Evolutionary conservation across 2,797 vertebrate genomes (phyloP), one percentile per base, ranked within the genome.

Genomic region (Clamator glandarius): DNA sequence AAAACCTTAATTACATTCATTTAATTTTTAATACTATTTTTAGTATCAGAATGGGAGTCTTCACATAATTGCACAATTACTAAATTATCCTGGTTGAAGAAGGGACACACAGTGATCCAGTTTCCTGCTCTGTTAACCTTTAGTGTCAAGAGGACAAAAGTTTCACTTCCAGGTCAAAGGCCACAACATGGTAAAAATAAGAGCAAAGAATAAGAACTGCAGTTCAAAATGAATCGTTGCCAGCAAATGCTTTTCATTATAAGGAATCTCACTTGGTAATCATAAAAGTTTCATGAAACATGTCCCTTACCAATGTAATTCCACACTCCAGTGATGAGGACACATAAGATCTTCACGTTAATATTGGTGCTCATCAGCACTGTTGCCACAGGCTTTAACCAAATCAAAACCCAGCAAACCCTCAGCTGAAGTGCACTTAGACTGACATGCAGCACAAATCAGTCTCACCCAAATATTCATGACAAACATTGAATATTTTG

Each of bases 111-210:
- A 87, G 86, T 97, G 98, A 98, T 98, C 98, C 76, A 89, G 98
- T 98, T 99, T 99, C 99, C 99, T 99, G 99, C 98, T 98, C 98
- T 95, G 94, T 98, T 99, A 98, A 99, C 99, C 99, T 98, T 97
- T 98, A 97, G 98, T 98, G 98, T 98, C 97, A 98, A 97, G 84
- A 97, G 97, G 97, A 97, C 97, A 97, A 87, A 87, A 95, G 97
- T 97, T 99, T 99, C 98, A 98, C 98, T 98, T 98, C 98, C 98
- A 98, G 98, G 98, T 98, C 98, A 99, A 98, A 99, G 98, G 98
- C 98, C 98, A 97, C 95, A 93, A 97, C 97, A 83, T 98, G 98
- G 98, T 97, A 98, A 98, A 98, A 97, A 98, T 98, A 98, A 98
- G 97, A 98, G 97, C 94, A 95, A 97, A 97, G 97, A 97, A 97